Conservation (phyloP, 1,140 invertebrate species). For the Eumaeus atala region DNA sequence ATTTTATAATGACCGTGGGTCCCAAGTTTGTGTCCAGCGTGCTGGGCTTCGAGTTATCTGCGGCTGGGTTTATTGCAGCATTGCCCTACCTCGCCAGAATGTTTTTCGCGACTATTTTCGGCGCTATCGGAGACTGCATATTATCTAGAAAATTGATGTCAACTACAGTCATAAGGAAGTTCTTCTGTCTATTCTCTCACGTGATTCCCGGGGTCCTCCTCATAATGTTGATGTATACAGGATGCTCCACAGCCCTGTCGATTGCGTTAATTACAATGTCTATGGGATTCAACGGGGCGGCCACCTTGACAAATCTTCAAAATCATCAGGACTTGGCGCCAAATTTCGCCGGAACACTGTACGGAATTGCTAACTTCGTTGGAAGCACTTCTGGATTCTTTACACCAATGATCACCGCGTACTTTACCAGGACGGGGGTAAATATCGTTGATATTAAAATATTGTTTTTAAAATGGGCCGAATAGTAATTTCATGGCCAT, state of each 20-base stretch:
- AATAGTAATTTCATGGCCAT: too few species aligned
- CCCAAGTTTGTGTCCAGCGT: constrained; percentile 90
- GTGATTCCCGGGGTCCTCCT: constrained; percentile 81
- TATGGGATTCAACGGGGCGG: constrained; percentile 87
- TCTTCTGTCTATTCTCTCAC: constrained; percentile 83
- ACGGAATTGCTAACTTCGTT: constrained; percentile 83
- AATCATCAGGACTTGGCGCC: constrained; percentile 89
- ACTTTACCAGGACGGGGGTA: constrained; percentile 79
- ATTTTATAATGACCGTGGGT: constrained; percentile 88
- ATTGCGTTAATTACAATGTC: constrained; percentile 82
- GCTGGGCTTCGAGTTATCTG: constrained; percentile 87
- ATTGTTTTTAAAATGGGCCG: too few species aligned
- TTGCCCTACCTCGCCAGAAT: constrained; percentile 81
- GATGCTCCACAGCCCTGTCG: constrained; percentile 78
- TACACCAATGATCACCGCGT: constrained; percentile 81
- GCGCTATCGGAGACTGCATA: constrained; percentile 78
- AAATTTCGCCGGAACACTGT: constrained; percentile 85
- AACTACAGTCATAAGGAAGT: constrained; percentile 79
- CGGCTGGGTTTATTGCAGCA: constrained; percentile 81
- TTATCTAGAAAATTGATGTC: constrained; percentile 75
- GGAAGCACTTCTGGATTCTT: constrained; percentile 84
- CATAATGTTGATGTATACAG: constrained; percentile 78
- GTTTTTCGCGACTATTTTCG: constrained; percentile 79
- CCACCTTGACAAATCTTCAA: constrained; percentile 86
- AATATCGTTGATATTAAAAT: constrained; percentile 22